phyloP scores from a whole-genome alignment of 2,888 invertebrate species.

The Tubulanus polymorphus region DNA sequence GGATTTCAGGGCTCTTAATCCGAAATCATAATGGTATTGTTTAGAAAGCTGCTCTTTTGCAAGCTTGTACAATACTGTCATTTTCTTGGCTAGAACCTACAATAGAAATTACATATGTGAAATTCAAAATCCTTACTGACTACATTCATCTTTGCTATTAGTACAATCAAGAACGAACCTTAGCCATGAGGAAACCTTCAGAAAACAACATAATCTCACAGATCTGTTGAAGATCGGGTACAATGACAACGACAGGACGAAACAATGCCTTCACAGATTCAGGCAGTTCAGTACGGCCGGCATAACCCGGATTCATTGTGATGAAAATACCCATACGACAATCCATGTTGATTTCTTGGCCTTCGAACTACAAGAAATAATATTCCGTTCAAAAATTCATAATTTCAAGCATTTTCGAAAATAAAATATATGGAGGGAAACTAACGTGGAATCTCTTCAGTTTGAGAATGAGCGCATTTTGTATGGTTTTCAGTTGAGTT shows the following conservation, averaged over 20 bases:
- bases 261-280: constrained; percentile 84
- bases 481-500: constrained; percentile 83
- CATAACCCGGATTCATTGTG: constrained; percentile 93
- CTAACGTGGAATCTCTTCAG: constrained; percentile 71
- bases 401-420: no score
- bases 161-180: constrained; percentile 57
- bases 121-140: no score
- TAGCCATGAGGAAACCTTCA: constrained; percentile 85
- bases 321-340: constrained; percentile 87
- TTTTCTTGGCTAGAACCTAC: constrained; percentile 80
- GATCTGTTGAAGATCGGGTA: constrained; percentile 87
- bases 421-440: constrained; percentile 5
- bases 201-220: constrained; percentile 88
- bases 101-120: constrained; percentile 7
- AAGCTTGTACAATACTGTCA: constrained; percentile 84
- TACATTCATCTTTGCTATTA: background rate
- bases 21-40: constrained; percentile 92
- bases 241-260: constrained; percentile 85
- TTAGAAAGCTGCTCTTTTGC: constrained; percentile 85
- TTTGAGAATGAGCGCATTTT: constrained; percentile 74
- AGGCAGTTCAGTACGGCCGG: constrained; percentile 84
- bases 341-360: constrained; percentile 76
- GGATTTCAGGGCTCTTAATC: constrained; percentile 83
- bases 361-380: constrained; percentile 66
- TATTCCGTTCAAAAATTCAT: constrained; percentile 1